Base-by-base conservation (phyloP, 1,140 invertebrate species). In the Agraylea sexmaculata region DNA sequence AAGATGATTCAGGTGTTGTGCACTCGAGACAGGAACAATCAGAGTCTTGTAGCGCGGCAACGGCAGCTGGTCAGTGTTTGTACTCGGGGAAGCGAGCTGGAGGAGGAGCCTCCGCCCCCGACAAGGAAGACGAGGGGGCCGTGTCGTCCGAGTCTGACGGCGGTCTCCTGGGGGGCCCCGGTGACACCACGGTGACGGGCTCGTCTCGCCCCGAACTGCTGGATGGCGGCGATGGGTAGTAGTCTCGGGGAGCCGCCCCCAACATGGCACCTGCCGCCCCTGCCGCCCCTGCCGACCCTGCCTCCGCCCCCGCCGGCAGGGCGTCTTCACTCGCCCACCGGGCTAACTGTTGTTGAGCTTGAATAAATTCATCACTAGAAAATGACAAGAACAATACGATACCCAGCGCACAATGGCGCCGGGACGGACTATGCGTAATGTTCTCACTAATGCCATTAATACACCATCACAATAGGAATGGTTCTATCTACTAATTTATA, bases 331-430 rank as follows among this genome's bases (percentile, higher is more conserved):
- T 87, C 69, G 81, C 85, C 79, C 82, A 87, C 71, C 80, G 82
- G 75, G 81, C 80, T 82, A 85, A 75, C 75, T 80, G 80, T 80
- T 80, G 81, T 80, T 84, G 81, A 82, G 83, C 83, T 83, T 86
- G 82, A 82, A 85, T 83, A 81, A 85, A 86, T 77, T 84, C 81
- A 82, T 85, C 83, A 83, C 82, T 85, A 80, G 75, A 84, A 82
- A 83, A 80, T 78, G 79, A 79, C 75, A 79, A 65, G 65, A 66
- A 68, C 62, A 66, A 60, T 55, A 60, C 63, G 63, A 62, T 60
- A 64, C 61, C 60, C 59, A 53, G 53, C 41, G 42, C 23, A 41
- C 52, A 56, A 51, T 57, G 54, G 57, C 46, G 51, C 43, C 46
- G 49, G 41, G 27, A 42, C 44, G 53, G 52, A 17, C n/a, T 25